phyloP scores from a whole-genome alignment of 2,888 invertebrate genomes.

The Ornithoptera alexandrae region DNA sequence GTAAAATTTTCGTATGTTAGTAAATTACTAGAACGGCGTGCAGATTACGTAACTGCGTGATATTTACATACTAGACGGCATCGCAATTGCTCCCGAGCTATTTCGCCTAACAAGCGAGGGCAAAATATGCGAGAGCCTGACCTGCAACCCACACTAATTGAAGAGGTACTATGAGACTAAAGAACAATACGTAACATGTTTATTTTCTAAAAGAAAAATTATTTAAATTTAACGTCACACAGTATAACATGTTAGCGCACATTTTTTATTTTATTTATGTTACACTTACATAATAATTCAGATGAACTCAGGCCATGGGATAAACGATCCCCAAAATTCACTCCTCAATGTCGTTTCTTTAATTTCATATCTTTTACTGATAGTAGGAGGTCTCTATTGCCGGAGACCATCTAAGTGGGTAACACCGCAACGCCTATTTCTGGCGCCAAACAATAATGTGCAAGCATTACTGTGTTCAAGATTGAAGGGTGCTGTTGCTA shows the following conservation, averaged over 20 bases:
- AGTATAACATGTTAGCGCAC: background rate
- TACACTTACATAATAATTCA: background rate
- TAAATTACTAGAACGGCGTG: constrained; percentile 2
- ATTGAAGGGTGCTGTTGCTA: too few relatives aligned
- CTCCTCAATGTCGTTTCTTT: too few relatives aligned
- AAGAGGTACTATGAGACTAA: constrained; percentile 16
- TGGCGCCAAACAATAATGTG: too few relatives aligned
- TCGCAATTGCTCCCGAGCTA: constrained; percentile 9
- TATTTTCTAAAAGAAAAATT: constrained; percentile 4
- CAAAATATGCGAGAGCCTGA: constrained; percentile 14
- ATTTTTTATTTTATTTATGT: background rate
- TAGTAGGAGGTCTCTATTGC: too few relatives aligned
- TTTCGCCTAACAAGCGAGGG: constrained; percentile 16
- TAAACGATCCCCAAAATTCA: background rate
- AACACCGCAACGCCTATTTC: too few relatives aligned
- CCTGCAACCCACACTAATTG: constrained; percentile 23
- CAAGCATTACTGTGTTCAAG: too few relatives aligned
- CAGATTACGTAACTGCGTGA: constrained; percentile 14
- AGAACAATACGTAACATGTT: constrained; percentile 14
- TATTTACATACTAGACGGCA: constrained; percentile 16
- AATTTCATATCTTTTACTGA: too few relatives aligned
- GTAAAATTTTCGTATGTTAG: background rate
- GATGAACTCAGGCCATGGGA: background rate
- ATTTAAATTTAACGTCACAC: background rate
- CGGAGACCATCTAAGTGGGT: too few relatives aligned